Evolutionary conservation across 1,140 invertebrate genomes (phyloP).

Genomic region (Bathynomus jamesi): DNA sequence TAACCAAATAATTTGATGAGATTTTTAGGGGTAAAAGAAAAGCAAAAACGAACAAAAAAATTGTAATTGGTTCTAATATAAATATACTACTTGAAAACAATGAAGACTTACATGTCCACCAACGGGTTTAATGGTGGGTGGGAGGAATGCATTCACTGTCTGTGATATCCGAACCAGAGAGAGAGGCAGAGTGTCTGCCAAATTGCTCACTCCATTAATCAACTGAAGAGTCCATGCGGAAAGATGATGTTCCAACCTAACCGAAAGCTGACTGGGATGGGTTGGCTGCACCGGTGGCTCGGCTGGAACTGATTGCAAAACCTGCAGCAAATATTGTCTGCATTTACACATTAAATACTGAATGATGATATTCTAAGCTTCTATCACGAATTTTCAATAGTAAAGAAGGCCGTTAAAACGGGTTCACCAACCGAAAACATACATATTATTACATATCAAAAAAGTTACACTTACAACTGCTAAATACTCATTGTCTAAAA

Average conservation of each 20-base stretch:
- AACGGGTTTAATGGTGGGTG: constrained; percentile 55
- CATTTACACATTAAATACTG: neutral
- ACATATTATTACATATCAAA: neutral
- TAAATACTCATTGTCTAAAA: neutral
- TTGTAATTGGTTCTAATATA: too few relatives aligned
- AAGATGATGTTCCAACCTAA: constrained; percentile 30
- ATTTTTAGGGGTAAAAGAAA: too few relatives aligned
- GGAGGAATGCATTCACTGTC: constrained; percentile 56
- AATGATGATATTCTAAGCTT: neutral
- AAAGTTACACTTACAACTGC: neutral
- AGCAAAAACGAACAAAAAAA: too few relatives aligned
- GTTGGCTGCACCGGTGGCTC: constrained; percentile 28
- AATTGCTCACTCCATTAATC: constrained; percentile 16
- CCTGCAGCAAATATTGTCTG: constrained; percentile 4
- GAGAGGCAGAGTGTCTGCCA: constrained; percentile 50
- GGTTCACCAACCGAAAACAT: too few relatives aligned
- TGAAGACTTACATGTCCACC: constrained; percentile 47
- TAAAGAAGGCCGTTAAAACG: too few relatives aligned
- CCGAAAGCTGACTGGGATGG: constrained; percentile 29
- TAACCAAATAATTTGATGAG: too few relatives aligned
- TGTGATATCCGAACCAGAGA: constrained; percentile 59
- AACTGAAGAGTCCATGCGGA: constrained; percentile 33
- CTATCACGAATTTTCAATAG: neutral
- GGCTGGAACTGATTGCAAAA: constrained; percentile 18
- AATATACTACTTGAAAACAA: too few relatives aligned